Percentiles rank a stretch among this genome's conserved stretches.
Conservation (phyloP, 2,113 vertebrate species). For the Halichoeres trimaculatus region DNA sequence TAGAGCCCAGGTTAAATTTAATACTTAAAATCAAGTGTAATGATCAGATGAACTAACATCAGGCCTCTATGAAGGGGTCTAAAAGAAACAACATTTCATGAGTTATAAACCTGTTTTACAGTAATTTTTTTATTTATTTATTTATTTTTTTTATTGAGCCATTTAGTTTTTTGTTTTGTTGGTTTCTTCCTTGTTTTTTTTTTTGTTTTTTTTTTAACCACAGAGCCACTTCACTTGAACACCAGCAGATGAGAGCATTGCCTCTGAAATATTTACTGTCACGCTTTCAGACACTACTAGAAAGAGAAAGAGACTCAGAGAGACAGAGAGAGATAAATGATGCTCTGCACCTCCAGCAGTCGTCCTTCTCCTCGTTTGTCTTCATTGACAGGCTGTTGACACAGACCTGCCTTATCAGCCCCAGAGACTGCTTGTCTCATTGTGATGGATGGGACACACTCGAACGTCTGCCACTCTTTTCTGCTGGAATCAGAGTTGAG, state of each 20-base stretch:
- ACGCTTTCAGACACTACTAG: constrained; percentile 5
- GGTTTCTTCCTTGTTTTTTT: no score
- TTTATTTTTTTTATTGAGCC: no score
- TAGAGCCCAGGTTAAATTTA: no score
- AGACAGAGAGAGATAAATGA: constrained; percentile 51
- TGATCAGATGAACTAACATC: no score
- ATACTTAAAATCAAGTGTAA: no score
- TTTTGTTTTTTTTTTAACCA: neutral
- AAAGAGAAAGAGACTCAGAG: constrained; percentile 3
- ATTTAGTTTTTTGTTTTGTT: no score
- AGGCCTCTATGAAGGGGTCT: no score
- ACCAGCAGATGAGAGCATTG: constrained; percentile 62
- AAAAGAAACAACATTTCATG: neutral
- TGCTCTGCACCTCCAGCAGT: constrained; percentile 28
- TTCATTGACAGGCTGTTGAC: constrained; percentile 76
- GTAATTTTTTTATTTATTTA: no score
- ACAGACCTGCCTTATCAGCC: constrained; percentile 66
- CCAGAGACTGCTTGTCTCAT: constrained; percentile 59
- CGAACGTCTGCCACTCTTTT: constrained; percentile 43
- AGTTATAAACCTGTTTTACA: neutral
- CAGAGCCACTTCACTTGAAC: constrained; percentile 31
- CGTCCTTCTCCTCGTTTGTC: constrained; percentile 66
- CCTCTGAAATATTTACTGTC: constrained; percentile 31
- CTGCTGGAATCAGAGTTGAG: constrained; percentile 22
- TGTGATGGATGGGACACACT: constrained; percentile 64